A percentile compares a stretch with the other conserved stretches of the same genome.
Evolutionary conservation across 2,888 invertebrate genomes (phyloP).

Genomic region (Bursaphelenchus okinawaensis): DNA sequence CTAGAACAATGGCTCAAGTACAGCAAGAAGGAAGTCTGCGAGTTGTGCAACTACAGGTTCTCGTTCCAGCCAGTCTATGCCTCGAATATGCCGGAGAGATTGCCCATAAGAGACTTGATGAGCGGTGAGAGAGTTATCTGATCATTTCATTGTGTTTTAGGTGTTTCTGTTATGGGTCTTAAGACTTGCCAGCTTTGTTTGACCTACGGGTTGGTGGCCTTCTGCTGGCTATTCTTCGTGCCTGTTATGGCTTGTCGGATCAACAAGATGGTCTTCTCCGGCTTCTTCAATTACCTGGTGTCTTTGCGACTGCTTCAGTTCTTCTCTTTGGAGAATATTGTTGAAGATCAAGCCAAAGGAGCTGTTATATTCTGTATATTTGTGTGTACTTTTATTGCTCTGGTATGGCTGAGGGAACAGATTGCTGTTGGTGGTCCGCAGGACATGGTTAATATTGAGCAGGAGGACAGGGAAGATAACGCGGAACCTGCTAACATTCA

Average conservation of each 20-base stretch:
- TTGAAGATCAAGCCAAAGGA: conserved; percentile 67
- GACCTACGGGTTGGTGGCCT: conserved; percentile 89
- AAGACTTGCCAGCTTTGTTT: conserved; percentile 64
- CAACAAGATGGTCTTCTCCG: conserved; percentile 44
- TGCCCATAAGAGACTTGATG: conserved; percentile 85
- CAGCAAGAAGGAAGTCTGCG: conserved; percentile 90
- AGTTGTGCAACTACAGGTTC: conserved; percentile 91
- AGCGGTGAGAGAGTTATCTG: conserved; percentile 68
- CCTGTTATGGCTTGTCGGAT: conserved; percentile 79
- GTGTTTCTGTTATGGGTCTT: background rate
- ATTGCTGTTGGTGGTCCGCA: conserved; percentile 65
- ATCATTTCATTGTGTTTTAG: background rate
- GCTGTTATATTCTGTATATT: conserved; percentile 92
- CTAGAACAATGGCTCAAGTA: conserved; percentile 98
- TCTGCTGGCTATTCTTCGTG: conserved; percentile 94
- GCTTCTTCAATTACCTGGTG: conserved; percentile 25
- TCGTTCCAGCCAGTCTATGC: conserved; percentile 98
- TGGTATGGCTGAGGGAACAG: conserved; percentile 95
- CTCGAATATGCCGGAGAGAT: conserved; percentile 97
- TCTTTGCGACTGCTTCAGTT: conserved; percentile 33
- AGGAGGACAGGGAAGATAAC: conserved; percentile 4
- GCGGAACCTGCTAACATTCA: background rate
- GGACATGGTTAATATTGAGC: conserved; percentile 23
- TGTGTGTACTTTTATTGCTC: conserved; percentile 73
- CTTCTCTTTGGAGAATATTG: conserved; percentile 45